These are phyloP conservation scores for Pseudomugil tenellus DNA, from an alignment of 2,797 vertebrate species.

Conservation along the genomic window DNA sequence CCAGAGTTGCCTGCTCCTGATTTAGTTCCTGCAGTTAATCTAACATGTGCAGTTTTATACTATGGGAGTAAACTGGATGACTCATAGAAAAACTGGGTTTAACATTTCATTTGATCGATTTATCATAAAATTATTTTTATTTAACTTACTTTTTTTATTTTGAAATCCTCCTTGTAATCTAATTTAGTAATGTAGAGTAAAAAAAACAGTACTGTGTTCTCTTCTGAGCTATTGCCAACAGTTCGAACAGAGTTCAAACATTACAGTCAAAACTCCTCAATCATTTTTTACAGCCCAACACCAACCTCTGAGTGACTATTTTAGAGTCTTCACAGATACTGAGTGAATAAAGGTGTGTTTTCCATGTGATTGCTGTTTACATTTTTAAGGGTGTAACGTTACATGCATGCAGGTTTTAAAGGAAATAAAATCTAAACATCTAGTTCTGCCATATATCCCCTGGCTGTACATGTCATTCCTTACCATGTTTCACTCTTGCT, in stretches of 20 bases:
- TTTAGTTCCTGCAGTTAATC: not conserved
- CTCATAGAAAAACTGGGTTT: no score
- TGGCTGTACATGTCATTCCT: no score
- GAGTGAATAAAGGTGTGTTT: no score
- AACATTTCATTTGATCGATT: conserved; percentile 52
- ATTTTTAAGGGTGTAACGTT: no score
- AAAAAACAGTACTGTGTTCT: conserved; percentile 48
- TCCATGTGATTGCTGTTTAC: no score
- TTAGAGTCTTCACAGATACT: not conserved
- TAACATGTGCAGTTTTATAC: not conserved
- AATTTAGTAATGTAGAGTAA: conserved; percentile 41
- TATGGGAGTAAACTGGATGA: not conserved
- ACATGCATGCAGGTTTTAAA: no score
- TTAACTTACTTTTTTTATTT: conserved; percentile 6
- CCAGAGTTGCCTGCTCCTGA: no score
- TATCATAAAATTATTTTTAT: conserved; percentile 64
- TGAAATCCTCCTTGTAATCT: conserved; percentile 65
- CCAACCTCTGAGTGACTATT: not conserved
- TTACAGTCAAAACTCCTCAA: conserved; percentile 72
- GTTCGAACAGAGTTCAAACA: conserved; percentile 81
- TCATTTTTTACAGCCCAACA: conserved; percentile 11
- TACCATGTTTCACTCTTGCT: no score
- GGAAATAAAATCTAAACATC: no score
- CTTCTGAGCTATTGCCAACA: conserved; percentile 65
- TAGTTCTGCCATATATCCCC: no score